Evolutionary conservation across 1,140 invertebrate species (phyloP), one percentile per base, ranked within the genome.

Genomic region (Habropoda laboriosa): DNA sequence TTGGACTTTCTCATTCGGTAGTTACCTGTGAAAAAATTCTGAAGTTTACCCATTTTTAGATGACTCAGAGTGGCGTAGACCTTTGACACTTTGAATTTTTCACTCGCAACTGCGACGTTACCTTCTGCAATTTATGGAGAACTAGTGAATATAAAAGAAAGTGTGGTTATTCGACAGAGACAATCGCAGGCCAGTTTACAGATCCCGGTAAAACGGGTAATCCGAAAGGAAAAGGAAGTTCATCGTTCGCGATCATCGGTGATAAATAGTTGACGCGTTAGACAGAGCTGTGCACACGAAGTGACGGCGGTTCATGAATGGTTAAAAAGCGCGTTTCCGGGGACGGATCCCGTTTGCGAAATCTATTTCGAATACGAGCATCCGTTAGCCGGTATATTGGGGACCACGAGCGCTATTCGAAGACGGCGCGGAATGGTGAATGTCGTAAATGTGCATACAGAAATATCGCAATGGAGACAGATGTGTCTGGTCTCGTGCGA

Each of bases 381-480:
- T 76, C 57, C 73, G 75, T 84, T 58, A 21, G n/a, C 21, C 27
- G 42, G 10, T 85, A 85, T 85, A 85, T 85, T 79, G 83, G 67
- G 82, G 71, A 35, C 18, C 21, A 12, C 16, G 24, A 32, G 42
- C 61, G 51, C 75, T 84, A 84, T 84, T 84, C 38, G 45, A 30
- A 71, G 58, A 35, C 45, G 51, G 51, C 27, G 51, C 57, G 64
- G 32, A 83, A 82, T 51, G 68, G 42, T 60, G 30, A 61, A 32
- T 51, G 75, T 82, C 70, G 55, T 63, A 53, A 79, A 83, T 57
- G 70, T 57, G 68, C 81, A 67, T 83, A 83, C 68, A 64, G 51
- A 80, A 85, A 81, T 72, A 81, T 78, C 55, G 24, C 35, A n/a
- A n/a, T 32, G 55, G 55, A 64, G 53, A 75, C 10, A 16, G 38